Base-by-base conservation (phyloP, 1,140 invertebrate genomes). In the Linepithema humile region DNA sequence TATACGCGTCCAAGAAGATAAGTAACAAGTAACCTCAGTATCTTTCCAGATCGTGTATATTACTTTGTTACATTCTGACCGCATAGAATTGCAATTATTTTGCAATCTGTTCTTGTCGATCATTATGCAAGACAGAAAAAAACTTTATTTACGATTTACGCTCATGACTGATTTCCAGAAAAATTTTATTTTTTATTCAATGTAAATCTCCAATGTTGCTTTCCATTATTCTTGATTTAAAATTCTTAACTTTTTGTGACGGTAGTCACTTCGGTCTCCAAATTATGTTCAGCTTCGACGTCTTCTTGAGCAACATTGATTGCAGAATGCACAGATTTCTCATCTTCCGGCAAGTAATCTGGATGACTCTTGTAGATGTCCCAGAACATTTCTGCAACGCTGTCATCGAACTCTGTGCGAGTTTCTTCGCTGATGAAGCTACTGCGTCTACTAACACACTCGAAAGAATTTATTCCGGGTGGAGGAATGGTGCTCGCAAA, bases 381-480 rank as follows among this genome's bases (percentile, higher is more conserved):
- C 29, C 86, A 65, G 0, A 78, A 38, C 82, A 92, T 90, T 48
- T 92, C 85, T 0, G 32, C 53, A 2, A 75, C 86, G 9, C 62
- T 59, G 10, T 74, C 73, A 0, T 83, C 35, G 48, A 91, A 93
- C 26, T 87, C 53, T 4, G 69, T 35, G 17, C 85, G 85, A 23
- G 67, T 80, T 0, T 75, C 45, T 1, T 93, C 75, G 0, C 45
- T 48, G 29, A 93, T 84, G 32, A 93, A 93, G 20, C 85, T 90
- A 20, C 57, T 3, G 12, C 10, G 35, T 2, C 64, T 29, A 0
- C 48, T 70, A 2, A 60, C 0, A 35, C 89, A 92, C 15, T 83
- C 88, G 5, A 91, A 60, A 0, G 86, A 86, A 6, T 45, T 75
- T 0, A 35, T 72, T 35, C 9, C 6, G 64, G 1, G 48, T 40